A percentile compares a stretch with the other conserved stretches of the same genome.
phyloP scores from a whole-genome alignment of 53 echinoderm and acorn worm species.

The Astropecten irregularis region DNA sequence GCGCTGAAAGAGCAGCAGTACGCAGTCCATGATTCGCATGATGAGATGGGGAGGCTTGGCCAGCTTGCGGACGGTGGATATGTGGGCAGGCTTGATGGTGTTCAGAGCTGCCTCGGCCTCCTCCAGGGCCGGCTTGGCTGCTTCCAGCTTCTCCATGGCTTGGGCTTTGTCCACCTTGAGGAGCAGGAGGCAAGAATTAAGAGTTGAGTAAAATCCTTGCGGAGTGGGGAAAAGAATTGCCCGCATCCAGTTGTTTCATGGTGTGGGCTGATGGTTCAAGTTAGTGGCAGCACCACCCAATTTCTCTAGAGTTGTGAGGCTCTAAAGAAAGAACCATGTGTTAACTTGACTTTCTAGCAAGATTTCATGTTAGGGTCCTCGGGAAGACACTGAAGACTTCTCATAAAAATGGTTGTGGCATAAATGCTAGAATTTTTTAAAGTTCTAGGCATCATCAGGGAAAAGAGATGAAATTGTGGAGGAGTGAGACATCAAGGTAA shows the following conservation, averaged over 20 bases:
- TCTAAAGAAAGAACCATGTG: too few species aligned
- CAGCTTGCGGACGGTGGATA: conserved; percentile 98
- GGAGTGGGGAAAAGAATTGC: too few species aligned
- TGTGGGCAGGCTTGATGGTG: conserved; percentile 97
- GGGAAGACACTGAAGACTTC: too few species aligned
- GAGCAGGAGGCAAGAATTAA: background rate
- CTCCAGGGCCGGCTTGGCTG: conserved; percentile 90
- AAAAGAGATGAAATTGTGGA: background rate
- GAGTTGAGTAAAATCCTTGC: background rate
- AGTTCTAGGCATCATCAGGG: too few species aligned
- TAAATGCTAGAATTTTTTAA: too few species aligned
- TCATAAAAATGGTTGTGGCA: too few species aligned
- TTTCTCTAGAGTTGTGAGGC: too few species aligned
- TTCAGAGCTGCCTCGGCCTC: conserved; percentile 90
- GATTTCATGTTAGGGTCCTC: too few species aligned
- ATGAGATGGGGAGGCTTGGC: conserved; percentile 99
- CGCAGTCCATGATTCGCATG: conserved; percentile 99
- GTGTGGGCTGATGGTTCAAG: too few species aligned
- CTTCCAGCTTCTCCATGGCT: conserved; percentile 85
- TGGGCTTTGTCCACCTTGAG: conserved; percentile 89
- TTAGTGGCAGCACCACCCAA: too few species aligned
- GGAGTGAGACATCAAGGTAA: background rate
- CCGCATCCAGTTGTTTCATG: too few species aligned
- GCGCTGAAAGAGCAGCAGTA: conserved; percentile 90
- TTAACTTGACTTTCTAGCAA: too few species aligned